These are phyloP conservation scores for Bombus pyrosoma DNA, from an alignment of 1,140 invertebrate genomes.

Conservation along the genomic window DNA sequence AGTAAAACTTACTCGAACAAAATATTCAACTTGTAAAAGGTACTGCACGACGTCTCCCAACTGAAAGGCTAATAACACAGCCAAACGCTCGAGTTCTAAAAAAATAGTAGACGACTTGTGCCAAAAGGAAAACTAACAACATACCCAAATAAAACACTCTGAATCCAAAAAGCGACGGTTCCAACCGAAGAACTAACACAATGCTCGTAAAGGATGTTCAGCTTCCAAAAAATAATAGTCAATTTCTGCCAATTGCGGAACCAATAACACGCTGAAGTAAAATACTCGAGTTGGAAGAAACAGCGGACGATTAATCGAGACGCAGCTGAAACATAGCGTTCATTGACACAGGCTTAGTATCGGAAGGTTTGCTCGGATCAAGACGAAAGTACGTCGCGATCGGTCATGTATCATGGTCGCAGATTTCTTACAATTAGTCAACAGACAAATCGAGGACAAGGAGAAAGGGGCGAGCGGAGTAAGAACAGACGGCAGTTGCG, in stretches of 20 bases:
- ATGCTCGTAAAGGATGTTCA: fast-evolving
- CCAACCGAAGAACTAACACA: too few relatives aligned
- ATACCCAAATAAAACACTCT: too few relatives aligned
- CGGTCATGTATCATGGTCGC: background rate
- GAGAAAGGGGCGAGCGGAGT: background rate
- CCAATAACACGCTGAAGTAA: background rate
- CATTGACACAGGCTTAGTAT: background rate
- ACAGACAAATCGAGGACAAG: background rate
- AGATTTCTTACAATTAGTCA: background rate
- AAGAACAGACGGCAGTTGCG: constrained; percentile 9
- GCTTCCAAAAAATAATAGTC: too few relatives aligned
- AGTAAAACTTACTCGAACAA: too few relatives aligned
- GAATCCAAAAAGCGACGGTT: too few relatives aligned
- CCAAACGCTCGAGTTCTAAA: too few relatives aligned
- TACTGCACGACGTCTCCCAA: too few relatives aligned
- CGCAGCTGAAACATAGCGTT: background rate
- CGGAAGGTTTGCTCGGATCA: background rate
- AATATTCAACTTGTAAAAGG: too few relatives aligned
- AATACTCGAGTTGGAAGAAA: background rate
- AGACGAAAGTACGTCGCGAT: background rate
- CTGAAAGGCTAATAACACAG: too few relatives aligned
- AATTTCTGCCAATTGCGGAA: too few relatives aligned
- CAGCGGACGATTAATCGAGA: background rate
- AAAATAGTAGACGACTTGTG: too few relatives aligned
- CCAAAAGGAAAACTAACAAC: too few relatives aligned